Percentiles rank a stretch among this genome's conserved stretches.
Conservation (phyloP, 2,113 vertebrate genomes). For the Psammodynastes pulverulentus region DNA sequence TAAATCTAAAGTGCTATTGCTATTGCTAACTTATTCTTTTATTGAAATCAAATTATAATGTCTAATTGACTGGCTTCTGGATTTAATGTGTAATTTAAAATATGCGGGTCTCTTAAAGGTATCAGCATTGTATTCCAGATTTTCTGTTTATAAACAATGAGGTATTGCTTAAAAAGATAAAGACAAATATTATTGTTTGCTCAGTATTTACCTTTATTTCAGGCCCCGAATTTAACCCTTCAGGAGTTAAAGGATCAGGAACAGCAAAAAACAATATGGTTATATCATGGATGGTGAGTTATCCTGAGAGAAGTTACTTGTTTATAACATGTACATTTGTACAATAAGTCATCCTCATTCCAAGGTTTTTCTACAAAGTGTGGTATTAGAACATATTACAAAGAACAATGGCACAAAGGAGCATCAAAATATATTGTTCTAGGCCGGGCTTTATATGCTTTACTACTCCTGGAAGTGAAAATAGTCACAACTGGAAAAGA, state of each 20-base stretch:
- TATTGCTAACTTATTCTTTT: not conserved
- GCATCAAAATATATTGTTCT: not conserved
- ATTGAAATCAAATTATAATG: not conserved
- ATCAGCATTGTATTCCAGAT: not conserved
- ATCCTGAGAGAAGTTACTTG: not conserved
- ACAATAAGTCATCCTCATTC: not conserved
- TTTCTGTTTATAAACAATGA: not conserved
- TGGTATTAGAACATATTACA: not conserved
- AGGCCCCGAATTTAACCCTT: constrained; percentile 88
- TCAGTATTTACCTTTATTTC: constrained; percentile 37
- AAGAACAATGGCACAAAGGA: not conserved
- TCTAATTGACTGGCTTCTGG: not conserved
- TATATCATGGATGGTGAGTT: constrained; percentile 91
- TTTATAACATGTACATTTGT: not conserved
- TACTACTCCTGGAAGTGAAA: not conserved
- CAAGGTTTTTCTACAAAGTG: not conserved
- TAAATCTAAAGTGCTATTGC: no score
- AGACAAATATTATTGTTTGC: not conserved
- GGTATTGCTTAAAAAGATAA: not conserved
- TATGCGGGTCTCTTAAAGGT: not conserved
- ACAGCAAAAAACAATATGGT: constrained; percentile 93
- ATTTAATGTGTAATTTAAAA: not conserved
- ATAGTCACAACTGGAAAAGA: not conserved
- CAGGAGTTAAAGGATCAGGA: constrained; percentile 83
- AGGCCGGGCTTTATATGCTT: not conserved